Conservation (phyloP, 1,140 invertebrate genomes). For the Tyrophagus putrescentiae region DNA sequence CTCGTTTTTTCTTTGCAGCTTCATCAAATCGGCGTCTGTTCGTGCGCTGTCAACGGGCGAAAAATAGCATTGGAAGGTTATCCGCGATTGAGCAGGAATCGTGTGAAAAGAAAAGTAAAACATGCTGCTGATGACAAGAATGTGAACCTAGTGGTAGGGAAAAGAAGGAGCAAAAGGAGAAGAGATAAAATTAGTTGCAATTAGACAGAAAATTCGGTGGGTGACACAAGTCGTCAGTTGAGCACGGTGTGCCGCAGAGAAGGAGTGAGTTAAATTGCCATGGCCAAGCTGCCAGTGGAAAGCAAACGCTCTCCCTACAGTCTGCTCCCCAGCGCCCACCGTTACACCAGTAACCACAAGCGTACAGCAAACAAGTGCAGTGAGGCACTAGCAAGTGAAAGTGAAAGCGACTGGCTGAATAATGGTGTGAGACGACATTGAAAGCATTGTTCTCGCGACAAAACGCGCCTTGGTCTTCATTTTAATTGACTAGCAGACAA, state of each 20-base stretch:
- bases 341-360: too few relatives aligned
- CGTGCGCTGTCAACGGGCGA: not conserved
- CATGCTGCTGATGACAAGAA: conserved; percentile 9
- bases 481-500: not conserved
- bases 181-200: conserved; percentile 14
- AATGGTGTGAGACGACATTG: conserved; percentile 4
- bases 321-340: too few relatives aligned
- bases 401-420: too few relatives aligned
- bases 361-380: too few relatives aligned
- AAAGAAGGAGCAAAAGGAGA: not conserved
- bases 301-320: too few relatives aligned
- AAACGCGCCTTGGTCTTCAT: conserved; percentile 1
- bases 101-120: conserved; percentile 11
- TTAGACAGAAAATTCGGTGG: conserved; percentile 3
- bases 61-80: conserved; percentile 16
- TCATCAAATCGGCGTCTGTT: too few relatives aligned
- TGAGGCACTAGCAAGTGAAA: too few relatives aligned
- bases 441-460: conserved; percentile 14
- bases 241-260: too few relatives aligned
- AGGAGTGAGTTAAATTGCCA: too few relatives aligned
- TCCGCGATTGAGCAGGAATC: conserved; percentile 11
- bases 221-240: not conserved
- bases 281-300: too few relatives aligned
- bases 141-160: not conserved
- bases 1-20: too few relatives aligned